Evolutionary conservation across 2,113 vertebrate species (phyloP), one percentile per base, ranked within the genome.

Genomic region (Callospermophilus lateralis): DNA sequence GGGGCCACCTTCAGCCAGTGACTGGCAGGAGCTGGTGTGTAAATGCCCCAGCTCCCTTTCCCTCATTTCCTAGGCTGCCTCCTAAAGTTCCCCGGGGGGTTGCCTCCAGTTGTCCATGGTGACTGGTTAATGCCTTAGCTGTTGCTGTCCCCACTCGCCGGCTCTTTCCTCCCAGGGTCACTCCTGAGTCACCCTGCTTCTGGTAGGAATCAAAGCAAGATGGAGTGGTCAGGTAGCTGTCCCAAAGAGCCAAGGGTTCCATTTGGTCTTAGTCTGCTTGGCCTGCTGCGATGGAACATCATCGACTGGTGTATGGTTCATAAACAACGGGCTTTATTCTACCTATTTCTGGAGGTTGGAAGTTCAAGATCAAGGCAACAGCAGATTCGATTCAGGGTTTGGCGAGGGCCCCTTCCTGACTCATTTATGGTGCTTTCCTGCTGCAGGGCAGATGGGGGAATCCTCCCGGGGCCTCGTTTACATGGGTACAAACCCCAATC

Each of bases 361-460:
- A 45, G 79, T 39, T 32, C 26, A 61, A 26, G 37, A 37, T 9
- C 77, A 68, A 51, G 28, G 26, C 9, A 8, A 28, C 39, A 15
- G 34, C 48, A 12, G 39, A n/a, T 3, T 26, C 6, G 20, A n/a
- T 4, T 20, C 20, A 24, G 8, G 11, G 4, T n/a, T 22, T 55
- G 67, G 6, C 1, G 30, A 89, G 22, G 51, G 11, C 7, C 20
- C 9, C 45, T 78, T 63, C 28, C 22, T 13, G 55, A 28, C 45
- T 34, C 39, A 51, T 6, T 39, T 10, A 20, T 2, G 58, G 45
- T 61, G 5, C 39, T 45, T 48, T 55, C 58, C 28, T 13, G 28
- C 37, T 28, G 1, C 3, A 5, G 4, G 24, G 48, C 1, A 2
- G 19, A 58, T 3, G 7, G 26, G 7, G 24, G 0, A 0, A 61